Base-by-base conservation (phyloP, 2,113 vertebrate species). In the Amia ocellicauda region DNA sequence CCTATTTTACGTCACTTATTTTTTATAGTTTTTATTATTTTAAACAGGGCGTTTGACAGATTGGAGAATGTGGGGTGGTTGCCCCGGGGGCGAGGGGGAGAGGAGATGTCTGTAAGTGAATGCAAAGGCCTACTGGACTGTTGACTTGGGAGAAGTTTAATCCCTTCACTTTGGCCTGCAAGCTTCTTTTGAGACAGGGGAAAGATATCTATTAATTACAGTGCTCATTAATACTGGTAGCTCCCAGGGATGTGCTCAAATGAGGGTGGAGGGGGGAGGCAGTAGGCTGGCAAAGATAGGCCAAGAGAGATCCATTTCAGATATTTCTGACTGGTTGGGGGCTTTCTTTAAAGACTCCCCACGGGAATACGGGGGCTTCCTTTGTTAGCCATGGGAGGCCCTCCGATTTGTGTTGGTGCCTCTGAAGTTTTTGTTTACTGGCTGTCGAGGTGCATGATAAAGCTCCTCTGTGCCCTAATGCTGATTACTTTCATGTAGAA, bases 401-500 rank as follows among this genome's bases (percentile, higher is more conserved):
- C 31, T 36, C 31, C 11, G 31, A 36, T 36, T 36, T 36, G 31
- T 47, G 45, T 67, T 68, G 76, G 75, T 66, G 66, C 75, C 71
- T 64, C 74, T 70, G 76, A 80, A 85, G 81, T 88, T 80, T 86
- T 79, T 87, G 83, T 89, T 88, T 85, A 86, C 74, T 75, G 82
- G 80, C 80, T 85, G 73, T 80, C 75, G 83, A 83, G 64, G 77
- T 74, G 82, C 82, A 86, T 91, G 92, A 91, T 91, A 87, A 88
- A 93, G 89, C 87, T 89, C 86, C 91, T 85, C 77, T 91, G 84
- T 77, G 86, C 78, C 90, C 87, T 89, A 90, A 87, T 90, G 90
- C 92, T 92, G 93, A 94, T 94, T 90, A 90, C 87, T 85, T 89
- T 94, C 92, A 89, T 96, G 93, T 97, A 91, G 88, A 95, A 93